phyloP scores from a whole-genome alignment of 2,888 invertebrate species.

The Polydrusus cervinus region DNA sequence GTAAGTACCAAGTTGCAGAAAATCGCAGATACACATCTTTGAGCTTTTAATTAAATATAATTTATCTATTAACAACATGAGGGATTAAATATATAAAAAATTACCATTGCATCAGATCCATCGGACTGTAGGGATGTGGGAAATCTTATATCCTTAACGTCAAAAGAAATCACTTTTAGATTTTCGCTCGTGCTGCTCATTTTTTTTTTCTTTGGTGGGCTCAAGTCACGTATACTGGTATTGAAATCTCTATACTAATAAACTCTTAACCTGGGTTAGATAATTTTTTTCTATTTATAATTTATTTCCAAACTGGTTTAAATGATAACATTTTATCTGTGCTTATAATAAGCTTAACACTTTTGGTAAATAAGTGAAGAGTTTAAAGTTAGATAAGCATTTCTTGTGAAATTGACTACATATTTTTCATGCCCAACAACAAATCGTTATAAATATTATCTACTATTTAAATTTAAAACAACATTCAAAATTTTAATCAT shows the following conservation, averaged over 20 bases:
- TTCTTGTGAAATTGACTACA: no score
- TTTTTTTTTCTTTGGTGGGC: not conserved
- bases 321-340: conserved; percentile 27
- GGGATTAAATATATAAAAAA: no score
- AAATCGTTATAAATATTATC: no score
- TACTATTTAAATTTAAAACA: no score
- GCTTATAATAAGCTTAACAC: not conserved
- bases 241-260: conserved; percentile 6
- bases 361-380: not conserved
- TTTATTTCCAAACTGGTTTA: conserved; percentile 17
- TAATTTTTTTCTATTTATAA: conserved; percentile 14
- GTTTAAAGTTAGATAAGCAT: no score
- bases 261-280: conserved; percentile 13
- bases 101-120: conserved; percentile 94
- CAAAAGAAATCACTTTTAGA: conserved; percentile 74
- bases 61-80: no score
- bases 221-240: not conserved
- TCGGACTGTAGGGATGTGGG: conserved; percentile 89
- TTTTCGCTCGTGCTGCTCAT: conserved; percentile 39
- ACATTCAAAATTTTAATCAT: no score
- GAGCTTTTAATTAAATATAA: no score
- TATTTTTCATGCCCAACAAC: no score
- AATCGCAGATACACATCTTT: no score
- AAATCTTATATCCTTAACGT: conserved; percentile 85
- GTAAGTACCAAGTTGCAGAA: no score